Evolutionary conservation across 92 coral and sea anemone species (phyloP).

Genomic region (Parazoanthus atlanticus): DNA sequence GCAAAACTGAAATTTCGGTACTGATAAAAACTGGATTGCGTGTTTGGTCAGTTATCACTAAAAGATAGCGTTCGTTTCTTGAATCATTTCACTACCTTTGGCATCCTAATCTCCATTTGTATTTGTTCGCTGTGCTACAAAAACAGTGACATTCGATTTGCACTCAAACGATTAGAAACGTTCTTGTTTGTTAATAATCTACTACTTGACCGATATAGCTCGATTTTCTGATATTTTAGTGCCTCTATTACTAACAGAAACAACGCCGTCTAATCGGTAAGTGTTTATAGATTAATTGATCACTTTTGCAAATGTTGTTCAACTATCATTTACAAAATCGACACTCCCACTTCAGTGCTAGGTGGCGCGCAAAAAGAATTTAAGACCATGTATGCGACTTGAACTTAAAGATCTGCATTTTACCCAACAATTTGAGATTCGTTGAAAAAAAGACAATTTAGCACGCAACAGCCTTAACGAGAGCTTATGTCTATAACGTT

Average conservation of each 20-base stretch:
- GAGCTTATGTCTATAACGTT: background rate
- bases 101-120: background rate
- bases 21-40: background rate
- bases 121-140: background rate
- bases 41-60: background rate
- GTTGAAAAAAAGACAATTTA: background rate
- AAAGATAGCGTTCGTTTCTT: background rate
- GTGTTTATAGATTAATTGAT: background rate
- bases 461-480: background rate
- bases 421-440: background rate
- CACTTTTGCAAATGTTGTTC: background rate
- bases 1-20: background rate
- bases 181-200: background rate
- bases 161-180: background rate
- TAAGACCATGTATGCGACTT: background rate
- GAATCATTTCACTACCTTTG: background rate
- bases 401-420: background rate
- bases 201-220: background rate
- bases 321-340: background rate
- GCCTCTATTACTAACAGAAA: background rate
- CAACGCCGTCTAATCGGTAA: background rate
- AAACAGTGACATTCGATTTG: background rate
- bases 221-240: background rate
- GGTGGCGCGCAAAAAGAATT: background rate
- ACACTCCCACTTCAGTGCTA: background rate